Evolutionary conservation across 35 echinoderm and acorn worm genomes (phyloP).

Genomic region (Ptychodera flava): DNA sequence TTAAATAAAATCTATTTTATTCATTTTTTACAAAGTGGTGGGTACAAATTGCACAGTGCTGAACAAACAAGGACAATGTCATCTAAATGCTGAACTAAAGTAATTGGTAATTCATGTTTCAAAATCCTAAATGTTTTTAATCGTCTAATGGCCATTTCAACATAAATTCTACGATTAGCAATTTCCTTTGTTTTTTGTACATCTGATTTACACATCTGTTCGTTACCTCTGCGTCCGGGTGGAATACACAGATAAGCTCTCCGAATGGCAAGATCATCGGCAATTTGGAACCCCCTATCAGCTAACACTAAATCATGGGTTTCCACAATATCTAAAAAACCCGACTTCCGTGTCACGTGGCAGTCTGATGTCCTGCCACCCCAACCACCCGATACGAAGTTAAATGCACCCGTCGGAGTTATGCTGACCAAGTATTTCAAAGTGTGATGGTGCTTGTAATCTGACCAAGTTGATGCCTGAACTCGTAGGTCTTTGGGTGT

Average conservation of each 20-base stretch:
- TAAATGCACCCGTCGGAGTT: conserved; percentile 35
- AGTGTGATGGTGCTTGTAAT: conserved; percentile 66
- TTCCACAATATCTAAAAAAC: conserved; percentile 34
- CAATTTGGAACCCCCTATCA: conserved; percentile 47
- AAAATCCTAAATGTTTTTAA: conserved; percentile 64
- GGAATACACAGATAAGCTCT: conserved; percentile 21
- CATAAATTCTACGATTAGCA: conserved; percentile 48
- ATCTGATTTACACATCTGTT: conserved; percentile 23
- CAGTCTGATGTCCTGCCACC: conserved; percentile 44
- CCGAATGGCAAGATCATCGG: conserved; percentile 27
- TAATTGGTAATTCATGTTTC: conserved; percentile 40
- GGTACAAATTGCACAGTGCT: conserved; percentile 40
- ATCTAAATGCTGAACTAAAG: conserved; percentile 36
- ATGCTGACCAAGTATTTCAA: conserved; percentile 40
- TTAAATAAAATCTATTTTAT: background rate
- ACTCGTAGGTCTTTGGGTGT: conserved; percentile 28
- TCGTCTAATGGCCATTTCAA: conserved; percentile 54
- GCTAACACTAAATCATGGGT: conserved; percentile 21
- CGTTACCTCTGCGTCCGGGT: conserved; percentile 18
- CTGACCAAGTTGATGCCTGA: conserved; percentile 52
- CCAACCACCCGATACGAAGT: conserved; percentile 32
- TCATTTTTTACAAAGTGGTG: conserved; percentile 20
- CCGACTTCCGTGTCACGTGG: conserved; percentile 3
- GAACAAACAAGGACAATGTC: conserved; percentile 51
- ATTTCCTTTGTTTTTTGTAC: conserved; percentile 49